Conservation (phyloP, 1,140 invertebrate species). For the Amyelois transitella region DNA sequence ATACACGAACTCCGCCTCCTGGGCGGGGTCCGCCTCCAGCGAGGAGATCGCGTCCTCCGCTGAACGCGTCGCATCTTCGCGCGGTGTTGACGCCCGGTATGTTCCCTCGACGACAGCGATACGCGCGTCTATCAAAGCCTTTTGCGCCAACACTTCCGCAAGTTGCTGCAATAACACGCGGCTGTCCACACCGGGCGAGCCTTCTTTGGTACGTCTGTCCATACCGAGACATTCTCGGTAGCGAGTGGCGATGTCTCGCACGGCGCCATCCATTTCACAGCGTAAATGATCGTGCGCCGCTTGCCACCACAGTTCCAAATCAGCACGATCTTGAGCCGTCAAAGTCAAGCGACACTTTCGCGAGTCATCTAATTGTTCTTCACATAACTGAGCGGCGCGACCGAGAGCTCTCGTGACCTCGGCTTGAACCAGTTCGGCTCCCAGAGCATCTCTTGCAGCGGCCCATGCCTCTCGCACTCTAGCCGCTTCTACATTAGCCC, state of each 20-base stretch:
- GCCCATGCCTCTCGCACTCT: conserved; percentile 79
- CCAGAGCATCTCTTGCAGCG: conserved; percentile 80
- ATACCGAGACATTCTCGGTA: conserved; percentile 77
- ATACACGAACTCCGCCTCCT: conserved; percentile 77
- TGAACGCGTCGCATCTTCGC: conserved; percentile 20
- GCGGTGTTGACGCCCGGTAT: conserved; percentile 46
- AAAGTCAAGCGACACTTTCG: conserved; percentile 72
- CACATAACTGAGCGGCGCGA: conserved; percentile 79
- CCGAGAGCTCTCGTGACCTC: conserved; percentile 83
- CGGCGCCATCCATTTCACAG: conserved; percentile 80
- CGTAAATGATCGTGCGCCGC: conserved; percentile 80
- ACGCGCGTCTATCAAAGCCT: conserved; percentile 83
- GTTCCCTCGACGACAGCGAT: conserved; percentile 77
- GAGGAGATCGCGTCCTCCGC: conserved; percentile 59
- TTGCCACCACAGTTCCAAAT: conserved; percentile 81
- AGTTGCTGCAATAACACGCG: conserved; percentile 79
- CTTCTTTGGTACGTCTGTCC: conserved; percentile 64
- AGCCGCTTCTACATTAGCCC: conserved; percentile 51
- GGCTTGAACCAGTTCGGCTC: conserved; percentile 81
- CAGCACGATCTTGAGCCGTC: conserved; percentile 77
- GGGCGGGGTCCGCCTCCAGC: conserved; percentile 66
- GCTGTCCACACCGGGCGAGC: conserved; percentile 59
- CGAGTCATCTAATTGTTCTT: conserved; percentile 69
- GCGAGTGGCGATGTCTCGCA: conserved; percentile 78
- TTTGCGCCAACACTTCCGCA: conserved; percentile 84